Base-by-base conservation (phyloP, 35 echinoderm and acorn worm genomes). In the Apostichopus californicus region DNA sequence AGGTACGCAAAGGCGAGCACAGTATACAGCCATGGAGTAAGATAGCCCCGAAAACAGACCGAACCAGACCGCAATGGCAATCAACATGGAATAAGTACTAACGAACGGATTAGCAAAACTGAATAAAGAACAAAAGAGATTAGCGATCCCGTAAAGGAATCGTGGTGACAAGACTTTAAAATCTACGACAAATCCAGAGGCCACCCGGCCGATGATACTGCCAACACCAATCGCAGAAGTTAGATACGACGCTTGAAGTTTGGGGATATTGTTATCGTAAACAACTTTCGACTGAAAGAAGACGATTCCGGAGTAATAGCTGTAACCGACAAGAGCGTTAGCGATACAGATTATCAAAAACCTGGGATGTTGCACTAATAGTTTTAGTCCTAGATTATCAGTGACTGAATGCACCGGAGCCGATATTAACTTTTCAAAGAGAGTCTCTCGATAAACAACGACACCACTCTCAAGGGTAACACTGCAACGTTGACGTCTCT, bases 91-190 rank as follows among this genome's bases (percentile, higher is more conserved):
- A 59, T 78, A 91, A 9, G 89, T 78, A 52, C 26, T n/a, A 9
- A 91, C 77, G 52, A 79, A 91, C 22, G 89, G 89, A 79, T 78
- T 91, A 26, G 77, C 71, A 54, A 91, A 91, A 22, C 77, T 77
- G 56, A 77, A 78, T 25, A 91, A 61, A 1, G 89, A 77, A 59
- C 72, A 91, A 8, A 79, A 91, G 6, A 91, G 77, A 61, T 79
- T 78, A 5, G 72, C 71, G 53, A 77, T 78, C 18, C 89, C 71
- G 52, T 78, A 78, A 10, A 91, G 87, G 26, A 56, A 71, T 56
- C 63, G 73, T 26, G 61, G 87, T 54, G 64, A 77, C 9, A 90
- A 54, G 20, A 90, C 21, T 5, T 90, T 52, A 26, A 25, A 73
- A 56, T 90, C 87, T 6, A 90, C 55, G 23, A 90, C 18, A 26